Base-by-base conservation (phyloP, 2,888 invertebrate genomes). In the Tachystola acroxantha region DNA sequence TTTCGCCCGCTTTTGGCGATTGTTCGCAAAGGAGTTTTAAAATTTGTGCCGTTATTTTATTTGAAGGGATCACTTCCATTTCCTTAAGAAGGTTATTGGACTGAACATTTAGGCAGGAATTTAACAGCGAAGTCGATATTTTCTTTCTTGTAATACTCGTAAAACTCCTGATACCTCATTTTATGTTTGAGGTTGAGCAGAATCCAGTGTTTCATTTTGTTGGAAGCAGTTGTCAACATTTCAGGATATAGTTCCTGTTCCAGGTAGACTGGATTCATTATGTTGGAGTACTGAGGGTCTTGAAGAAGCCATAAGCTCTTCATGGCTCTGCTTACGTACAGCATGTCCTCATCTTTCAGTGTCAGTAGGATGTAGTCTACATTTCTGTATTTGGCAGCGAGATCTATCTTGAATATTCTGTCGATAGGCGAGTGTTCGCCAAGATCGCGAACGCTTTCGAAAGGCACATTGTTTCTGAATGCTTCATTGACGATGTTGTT, bases 281-380 rank as follows among this genome's bases (percentile, higher is more conserved):
- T 53, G 6, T 67, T 39, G 11, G 39, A 34, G 34, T 66, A 54
- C 24, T 60, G 36, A n/a, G 40, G 20, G 10, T 70, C 59, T 16
- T 71, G 24, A 7, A 24, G 3, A 1, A 82, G 52, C 80, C 81
- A 80, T 10, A 37, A 46, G 16, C 64, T 50, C 46, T 73, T 76
- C 1, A 82, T 45, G 0, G 74, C 73, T 55, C 65, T 65, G 43
- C 66, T 72, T 0, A 81, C 78, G 37, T 64, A 77, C 1, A 82
- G 45, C 70, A 80, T 65, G 36, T 79, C 72, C 11, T 66, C 58
- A 12, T 70, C 57, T 57, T 72, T 73, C 14, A 81, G 46, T 30
- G 56, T 72, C 10, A 51, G 38, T 9, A 77, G 12, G 7, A 81
- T 66, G 36, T 60, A 81, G 11, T 72, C 55, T 0, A 69, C 49